Percentiles rank a stretch among this genome's conserved stretches.
These are phyloP conservation scores for Asarcornis scutulata DNA, from an alignment of 2,113 vertebrate species.

Conservation along the genomic window DNA sequence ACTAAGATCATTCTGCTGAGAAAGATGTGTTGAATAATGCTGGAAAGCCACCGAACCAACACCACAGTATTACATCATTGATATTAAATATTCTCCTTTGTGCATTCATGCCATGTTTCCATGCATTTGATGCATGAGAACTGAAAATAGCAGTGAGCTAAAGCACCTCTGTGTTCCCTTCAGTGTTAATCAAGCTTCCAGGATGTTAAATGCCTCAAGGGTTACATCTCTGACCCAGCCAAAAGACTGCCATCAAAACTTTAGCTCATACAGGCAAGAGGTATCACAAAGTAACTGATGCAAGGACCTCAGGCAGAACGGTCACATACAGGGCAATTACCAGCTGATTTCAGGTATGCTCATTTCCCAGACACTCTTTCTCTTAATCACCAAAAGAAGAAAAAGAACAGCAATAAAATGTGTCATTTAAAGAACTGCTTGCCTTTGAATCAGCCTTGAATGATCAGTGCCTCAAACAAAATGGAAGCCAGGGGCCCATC, in stretches of 20 bases:
- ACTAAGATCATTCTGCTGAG: conserved; percentile 51
- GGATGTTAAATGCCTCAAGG: conserved; percentile 24
- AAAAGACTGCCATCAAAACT: conserved; percentile 1
- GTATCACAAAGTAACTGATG: accelerated
- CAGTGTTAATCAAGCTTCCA: conserved; percentile 6
- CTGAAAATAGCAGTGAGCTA: not conserved
- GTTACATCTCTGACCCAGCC: not conserved
- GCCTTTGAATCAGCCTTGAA: not conserved
- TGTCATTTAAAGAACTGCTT: not conserved
- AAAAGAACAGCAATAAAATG: not conserved
- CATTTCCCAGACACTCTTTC: not conserved
- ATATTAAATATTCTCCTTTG: conserved; percentile 50
- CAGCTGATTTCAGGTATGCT: not conserved
- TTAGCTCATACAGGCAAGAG: not conserved
- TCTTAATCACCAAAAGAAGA: not conserved
- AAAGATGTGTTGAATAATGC: not conserved
- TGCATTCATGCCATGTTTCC: not conserved
- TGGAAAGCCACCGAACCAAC: not conserved
- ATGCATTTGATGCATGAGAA: not conserved
- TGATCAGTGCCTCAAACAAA: not conserved
- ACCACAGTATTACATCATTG: not conserved
- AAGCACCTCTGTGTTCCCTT: conserved; percentile 5
- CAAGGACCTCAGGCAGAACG: not conserved
- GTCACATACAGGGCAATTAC: not conserved
- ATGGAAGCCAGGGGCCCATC: not conserved